Percentiles rank a stretch among this genome's conserved stretches.
These are phyloP conservation scores for Cydia pomonella DNA, from an alignment of 1,140 invertebrate genomes.

Conservation along the genomic window DNA sequence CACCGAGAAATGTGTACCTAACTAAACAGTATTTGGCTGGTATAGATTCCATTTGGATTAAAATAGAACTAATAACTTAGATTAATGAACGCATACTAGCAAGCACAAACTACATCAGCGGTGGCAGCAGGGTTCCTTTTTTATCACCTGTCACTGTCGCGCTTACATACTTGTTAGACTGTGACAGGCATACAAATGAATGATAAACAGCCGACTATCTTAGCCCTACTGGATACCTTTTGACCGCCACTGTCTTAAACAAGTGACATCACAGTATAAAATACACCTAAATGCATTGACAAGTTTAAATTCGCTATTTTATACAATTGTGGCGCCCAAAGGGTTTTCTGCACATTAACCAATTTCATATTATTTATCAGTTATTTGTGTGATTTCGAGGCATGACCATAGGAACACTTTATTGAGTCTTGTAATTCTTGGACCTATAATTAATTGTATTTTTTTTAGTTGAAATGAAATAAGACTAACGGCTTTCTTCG, in stretches of 20 bases:
- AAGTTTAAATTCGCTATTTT: not conserved
- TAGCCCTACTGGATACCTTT: too few species aligned
- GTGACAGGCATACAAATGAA: too few species aligned
- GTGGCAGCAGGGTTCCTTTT: not conserved
- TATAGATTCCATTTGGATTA: not conserved
- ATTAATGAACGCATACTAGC: not conserved
- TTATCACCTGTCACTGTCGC: too few species aligned
- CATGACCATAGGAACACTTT: not conserved
- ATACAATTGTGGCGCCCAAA: not conserved
- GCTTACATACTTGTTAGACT: too few species aligned
- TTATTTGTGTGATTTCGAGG: not conserved
- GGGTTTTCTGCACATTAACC: not conserved
- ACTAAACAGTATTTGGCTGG: too few species aligned
- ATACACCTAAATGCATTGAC: too few species aligned
- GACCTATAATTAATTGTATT: too few species aligned
- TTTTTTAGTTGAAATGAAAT: too few species aligned
- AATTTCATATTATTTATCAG: not conserved
- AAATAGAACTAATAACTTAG: not conserved
- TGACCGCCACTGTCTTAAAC: not conserved
- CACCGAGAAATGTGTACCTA: too few species aligned
- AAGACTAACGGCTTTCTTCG: too few species aligned
- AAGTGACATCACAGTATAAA: not conserved
- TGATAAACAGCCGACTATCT: too few species aligned
- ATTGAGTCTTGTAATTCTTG: too few species aligned
- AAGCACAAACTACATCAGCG: not conserved